Conservation (phyloP, 2,797 vertebrate genomes). For the Craterocephalus amniculus region DNA sequence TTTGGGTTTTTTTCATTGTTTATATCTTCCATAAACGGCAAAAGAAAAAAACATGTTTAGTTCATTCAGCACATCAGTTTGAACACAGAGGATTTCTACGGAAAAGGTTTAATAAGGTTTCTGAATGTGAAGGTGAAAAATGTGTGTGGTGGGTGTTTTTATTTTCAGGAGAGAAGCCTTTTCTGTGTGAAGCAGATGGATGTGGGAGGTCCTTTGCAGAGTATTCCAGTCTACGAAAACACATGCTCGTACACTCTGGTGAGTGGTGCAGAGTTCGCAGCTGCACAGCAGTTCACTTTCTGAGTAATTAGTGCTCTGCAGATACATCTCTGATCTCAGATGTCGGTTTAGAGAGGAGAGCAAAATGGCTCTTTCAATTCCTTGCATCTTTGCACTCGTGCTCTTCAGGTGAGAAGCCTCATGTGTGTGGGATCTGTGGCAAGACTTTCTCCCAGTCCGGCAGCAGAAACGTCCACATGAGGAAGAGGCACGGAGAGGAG, state of each 20-base stretch:
- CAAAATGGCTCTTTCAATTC: not conserved
- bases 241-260: slow-evolving; percentile 99
- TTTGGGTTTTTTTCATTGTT: slow-evolving; percentile 5
- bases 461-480: slow-evolving; percentile 97
- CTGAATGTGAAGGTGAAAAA: slow-evolving; percentile 16
- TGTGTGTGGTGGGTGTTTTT: slow-evolving; percentile 36
- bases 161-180: slow-evolving; percentile 94
- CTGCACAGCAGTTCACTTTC: slow-evolving; percentile 25
- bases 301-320: slow-evolving; percentile 6
- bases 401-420: slow-evolving; percentile 93
- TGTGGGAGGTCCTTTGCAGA: slow-evolving; percentile 98
- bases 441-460: slow-evolving; percentile 99
- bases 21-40: not conserved
- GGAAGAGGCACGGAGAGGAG: slow-evolving; percentile 89
- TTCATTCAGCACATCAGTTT: not conserved
- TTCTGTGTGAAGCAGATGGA: slow-evolving; percentile 94
- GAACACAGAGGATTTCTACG: not conserved
- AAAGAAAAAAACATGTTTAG: not conserved
- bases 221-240: slow-evolving; percentile 98
- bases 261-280: slow-evolving; percentile 56
- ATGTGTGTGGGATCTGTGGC: slow-evolving; percentile 94
- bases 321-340: slow-evolving; percentile 2
- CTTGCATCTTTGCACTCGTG: not conserved
- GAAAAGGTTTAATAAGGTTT: slow-evolving; percentile 27
- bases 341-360: slow-evolving; percentile 7